Percentiles rank a stretch among this genome's conserved stretches.
phyloP scores from a whole-genome alignment of 2,113 vertebrate genomes.

The Eulacestoma nigropectus region DNA sequence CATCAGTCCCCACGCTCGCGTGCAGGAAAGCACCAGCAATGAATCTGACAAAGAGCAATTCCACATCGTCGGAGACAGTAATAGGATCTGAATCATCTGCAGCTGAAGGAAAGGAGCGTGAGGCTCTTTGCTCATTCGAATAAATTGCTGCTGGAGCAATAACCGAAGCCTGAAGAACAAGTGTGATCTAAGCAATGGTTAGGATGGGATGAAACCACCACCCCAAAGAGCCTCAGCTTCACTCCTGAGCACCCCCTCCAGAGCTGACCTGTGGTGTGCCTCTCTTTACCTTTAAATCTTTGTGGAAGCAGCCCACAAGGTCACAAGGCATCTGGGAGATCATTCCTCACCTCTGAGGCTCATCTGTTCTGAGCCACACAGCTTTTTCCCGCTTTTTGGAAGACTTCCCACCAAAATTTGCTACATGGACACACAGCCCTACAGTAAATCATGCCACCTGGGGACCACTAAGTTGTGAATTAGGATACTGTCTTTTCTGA shows the following conservation, averaged over 20 bases:
- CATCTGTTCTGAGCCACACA: fast-evolving
- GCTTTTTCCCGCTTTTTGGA: background rate
- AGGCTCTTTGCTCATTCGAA: background rate
- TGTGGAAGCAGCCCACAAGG: background rate
- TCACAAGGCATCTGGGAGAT: background rate
- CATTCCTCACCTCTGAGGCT: background rate
- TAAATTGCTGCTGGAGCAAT: background rate
- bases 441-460: background rate
- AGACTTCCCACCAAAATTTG: background rate
- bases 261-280: background rate
- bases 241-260: background rate
- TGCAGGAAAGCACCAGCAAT: background rate
- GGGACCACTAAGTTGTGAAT: background rate
- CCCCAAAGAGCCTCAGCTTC: background rate
- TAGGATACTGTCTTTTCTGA: background rate
- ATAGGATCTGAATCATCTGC: background rate
- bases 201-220: background rate
- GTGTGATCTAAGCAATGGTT: background rate
- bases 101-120: background rate
- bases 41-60: background rate
- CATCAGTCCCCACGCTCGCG: fast-evolving
- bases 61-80: background rate
- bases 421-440: background rate
- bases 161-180: background rate
- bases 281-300: background rate